phyloP scores from a whole-genome alignment of 2,113 vertebrate genomes.

The Pseudolaguvia tuberculata region DNA sequence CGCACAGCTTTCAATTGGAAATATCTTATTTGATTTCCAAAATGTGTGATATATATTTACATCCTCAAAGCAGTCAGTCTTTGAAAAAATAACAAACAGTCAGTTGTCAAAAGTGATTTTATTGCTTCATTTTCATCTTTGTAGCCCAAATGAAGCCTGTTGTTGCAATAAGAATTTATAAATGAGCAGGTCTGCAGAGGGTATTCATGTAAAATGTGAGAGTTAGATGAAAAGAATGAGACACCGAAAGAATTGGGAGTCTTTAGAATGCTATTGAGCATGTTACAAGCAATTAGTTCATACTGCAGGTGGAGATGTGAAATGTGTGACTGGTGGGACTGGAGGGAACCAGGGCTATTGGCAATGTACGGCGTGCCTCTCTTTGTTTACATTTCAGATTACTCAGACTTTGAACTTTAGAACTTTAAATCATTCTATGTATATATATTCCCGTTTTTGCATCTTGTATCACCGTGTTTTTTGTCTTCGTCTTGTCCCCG shows the following conservation, averaged over 20 bases:
- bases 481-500: too few species aligned
- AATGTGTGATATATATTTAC: conserved; percentile 14
- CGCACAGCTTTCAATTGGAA: conserved; percentile 32
- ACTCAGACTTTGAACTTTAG: too few species aligned
- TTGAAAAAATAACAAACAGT: conserved; percentile 26
- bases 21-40: conserved; percentile 27
- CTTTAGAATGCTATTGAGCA: conserved; percentile 23
- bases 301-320: conserved; percentile 16
- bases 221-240: conserved; percentile 16
- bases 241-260: conserved; percentile 18
- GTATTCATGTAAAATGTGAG: conserved; percentile 7
- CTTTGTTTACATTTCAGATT: too few species aligned
- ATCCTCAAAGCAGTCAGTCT: conserved; percentile 46
- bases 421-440: too few species aligned
- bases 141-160: conserved; percentile 34
- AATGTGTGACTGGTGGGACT: conserved; percentile 1
- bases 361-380: too few species aligned
- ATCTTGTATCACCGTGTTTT: too few species aligned
- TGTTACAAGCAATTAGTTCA: conserved; percentile 40
- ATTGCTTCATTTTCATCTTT: conserved; percentile 24
- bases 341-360: conserved; percentile 12
- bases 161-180: conserved; percentile 51
- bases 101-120: conserved; percentile 27
- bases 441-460: too few species aligned
- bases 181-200: conserved; percentile 49